Evolutionary conservation across 2,797 vertebrate species (phyloP), one percentile per base, ranked within the genome.

Genomic region (Prionace glauca): DNA sequence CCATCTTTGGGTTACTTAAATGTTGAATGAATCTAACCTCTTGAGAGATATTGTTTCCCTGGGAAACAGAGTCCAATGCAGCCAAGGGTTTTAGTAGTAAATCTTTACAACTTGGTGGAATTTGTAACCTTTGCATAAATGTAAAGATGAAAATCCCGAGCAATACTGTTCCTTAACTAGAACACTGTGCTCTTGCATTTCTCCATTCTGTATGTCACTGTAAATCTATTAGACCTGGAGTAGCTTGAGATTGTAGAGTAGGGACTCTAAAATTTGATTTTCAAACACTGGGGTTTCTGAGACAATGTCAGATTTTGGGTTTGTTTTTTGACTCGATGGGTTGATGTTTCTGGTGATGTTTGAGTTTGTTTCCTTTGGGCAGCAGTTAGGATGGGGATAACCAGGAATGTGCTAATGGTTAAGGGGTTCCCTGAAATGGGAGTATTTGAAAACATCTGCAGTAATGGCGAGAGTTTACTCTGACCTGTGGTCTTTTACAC

Each of bases 401-500:
- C 22, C 32, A 62, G 60, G 16, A 20, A 12, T 92, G 32, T 67
- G 29, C 90, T 20, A 9, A 29, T 36, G 90, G 20, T 84, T 88
- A 56, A 26, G 7, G 86, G 50, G 1, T 2, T 29, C n/a, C 16
- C n/a, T 20, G n/a, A 62, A 18, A 62, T 91, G 60, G 88, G 50
- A 60, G 16, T 20, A 3, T 36, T 65, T 91, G 16, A 62, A 45
- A 91, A 62, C 56, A 18, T 90, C 50, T 90, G 32, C n/a, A 92
- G 62, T 67, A 92, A 90, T 2, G 65, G 62, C 20, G 3, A 71
- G 93, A 45, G 91, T 56, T 94, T 94, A 11, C 69, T 94, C 69
- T 72, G 45, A 74, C 10, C 93, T 94, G 93, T 94, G 93, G 93
- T 74, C 93, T 94, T 94, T 94, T 74, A 62, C 69, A 74, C 93